Evolutionary conservation across 2,797 vertebrate species (phyloP).

Genomic region (Acipenser oxyrinchus): DNA sequence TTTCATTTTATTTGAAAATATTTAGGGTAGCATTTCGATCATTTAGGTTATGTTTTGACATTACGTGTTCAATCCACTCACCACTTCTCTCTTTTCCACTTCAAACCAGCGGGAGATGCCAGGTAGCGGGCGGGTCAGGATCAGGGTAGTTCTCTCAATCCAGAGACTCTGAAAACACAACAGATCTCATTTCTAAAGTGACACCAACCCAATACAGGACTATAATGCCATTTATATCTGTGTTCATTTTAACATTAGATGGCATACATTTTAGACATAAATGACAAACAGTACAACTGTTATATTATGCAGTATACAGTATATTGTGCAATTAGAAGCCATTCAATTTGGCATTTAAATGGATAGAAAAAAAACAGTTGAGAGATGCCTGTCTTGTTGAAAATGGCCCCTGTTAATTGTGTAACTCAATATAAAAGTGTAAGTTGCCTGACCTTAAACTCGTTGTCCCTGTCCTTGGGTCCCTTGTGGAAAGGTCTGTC

Average conservation of each 20-base stretch:
- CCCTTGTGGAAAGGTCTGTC: conserved; percentile 97
- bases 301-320: too few relatives aligned
- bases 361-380: too few relatives aligned
- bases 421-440: too few relatives aligned
- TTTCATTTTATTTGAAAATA: too few relatives aligned
- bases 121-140: conserved; percentile 85
- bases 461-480: conserved; percentile 92
- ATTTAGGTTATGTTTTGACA: background rate
- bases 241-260: background rate
- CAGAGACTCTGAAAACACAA: conserved; percentile 78
- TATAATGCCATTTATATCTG: background rate
- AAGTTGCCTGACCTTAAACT: conserved; percentile 78
- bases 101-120: conserved; percentile 98
- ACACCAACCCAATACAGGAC: background rate
- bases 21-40: too few relatives aligned
- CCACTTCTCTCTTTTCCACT: conserved; percentile 95
- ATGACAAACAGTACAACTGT: background rate
- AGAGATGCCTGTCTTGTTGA: too few relatives aligned
- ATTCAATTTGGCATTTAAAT: too few relatives aligned
- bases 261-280: background rate
- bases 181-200: conserved; percentile 4
- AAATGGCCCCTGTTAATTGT: too few relatives aligned
- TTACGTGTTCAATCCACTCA: conserved; percentile 44
- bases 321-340: too few relatives aligned
- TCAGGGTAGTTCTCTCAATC: conserved; percentile 95